phyloP scores from a whole-genome alignment of 1,140 invertebrate genomes.

The Apis laboriosa region DNA sequence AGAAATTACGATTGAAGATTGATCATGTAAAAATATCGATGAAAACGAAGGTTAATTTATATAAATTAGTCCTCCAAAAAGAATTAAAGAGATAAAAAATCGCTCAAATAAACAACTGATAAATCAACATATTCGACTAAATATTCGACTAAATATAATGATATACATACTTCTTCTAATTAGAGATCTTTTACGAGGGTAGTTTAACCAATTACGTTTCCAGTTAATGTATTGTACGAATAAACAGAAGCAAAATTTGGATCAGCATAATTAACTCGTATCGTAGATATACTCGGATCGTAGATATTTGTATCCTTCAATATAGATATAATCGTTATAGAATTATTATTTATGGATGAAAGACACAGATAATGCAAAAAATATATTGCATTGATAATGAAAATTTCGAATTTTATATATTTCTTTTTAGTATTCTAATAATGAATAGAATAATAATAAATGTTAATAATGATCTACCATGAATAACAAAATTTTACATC shows the following conservation, averaged over 20 bases:
- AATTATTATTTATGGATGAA: background rate
- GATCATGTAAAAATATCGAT: slow-evolving; percentile 11
- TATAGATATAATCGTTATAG: background rate
- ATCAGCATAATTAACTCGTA: slow-evolving; percentile 12
- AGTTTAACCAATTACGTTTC: background rate
- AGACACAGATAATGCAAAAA: too few species aligned
- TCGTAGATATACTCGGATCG: background rate
- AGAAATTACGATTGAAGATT: slow-evolving; percentile 3
- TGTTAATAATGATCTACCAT: too few species aligned
- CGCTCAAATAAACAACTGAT: background rate
- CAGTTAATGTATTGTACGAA: background rate
- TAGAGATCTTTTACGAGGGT: background rate
- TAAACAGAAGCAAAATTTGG: slow-evolving; percentile 10
- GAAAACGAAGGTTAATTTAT: slow-evolving; percentile 21
- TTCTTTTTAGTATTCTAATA: background rate
- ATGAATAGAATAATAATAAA: too few species aligned
- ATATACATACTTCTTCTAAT: background rate
- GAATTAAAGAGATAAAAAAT: background rate
- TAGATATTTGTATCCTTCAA: background rate
- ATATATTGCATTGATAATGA: too few species aligned
- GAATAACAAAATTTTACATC: too few species aligned
- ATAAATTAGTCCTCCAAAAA: background rate
- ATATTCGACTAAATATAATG: background rate
- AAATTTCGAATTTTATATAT: background rate
- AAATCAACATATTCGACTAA: too few species aligned